Evolutionary conservation across 1,140 invertebrate species (phyloP), one percentile per base, ranked within the genome.

Genomic region (Drosophila melanica): DNA sequence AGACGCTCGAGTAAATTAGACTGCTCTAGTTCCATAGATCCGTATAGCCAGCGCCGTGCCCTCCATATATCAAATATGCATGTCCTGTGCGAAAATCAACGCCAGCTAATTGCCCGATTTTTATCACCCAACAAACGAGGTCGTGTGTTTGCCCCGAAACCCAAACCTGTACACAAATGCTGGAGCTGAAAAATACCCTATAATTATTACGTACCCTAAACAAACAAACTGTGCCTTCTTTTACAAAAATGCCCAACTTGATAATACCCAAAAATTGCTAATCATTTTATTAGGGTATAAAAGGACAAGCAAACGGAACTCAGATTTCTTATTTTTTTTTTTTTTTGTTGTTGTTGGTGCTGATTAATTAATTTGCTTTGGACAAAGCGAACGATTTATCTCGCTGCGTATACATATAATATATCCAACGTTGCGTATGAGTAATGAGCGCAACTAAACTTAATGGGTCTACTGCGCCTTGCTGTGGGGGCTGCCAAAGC

Each of bases 31-130:
- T 81, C 50, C 72, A 39, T 16, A 39, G 53, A 39, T 30, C 53
- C 48, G 35, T 42, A 37, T 10, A 16, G 14, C 23, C 14, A 8
- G 37, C n/a, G 14, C n/a, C 27, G 59, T 8, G 23, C 12, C 9
- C 12, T 51, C n/a, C 16, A 42, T 62, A 37, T 58, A 62, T 72
- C 54, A 71, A 71, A 72, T 60, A 73, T 73, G 69, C 50, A 50
- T 60, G 79, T 87, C 79, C 79, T 76, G 84, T 87, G 82, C 77
- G 82, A 86, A 86, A 86, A 86, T 86, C 82, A 86, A 89, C 79
- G 84, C 79, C 63, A 69, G 82, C 82, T 86, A 86, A 86, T 86
- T 86, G 76, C 82, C 68, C 82, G 82, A 86, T 86, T 86, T 81
- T 82, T 87, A 86, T 86, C 81, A 70, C 60, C 59, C 50, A 66